These are phyloP conservation scores for Coelopa pilipes DNA, from an alignment of 2,888 invertebrate species.

Conservation along the genomic window DNA sequence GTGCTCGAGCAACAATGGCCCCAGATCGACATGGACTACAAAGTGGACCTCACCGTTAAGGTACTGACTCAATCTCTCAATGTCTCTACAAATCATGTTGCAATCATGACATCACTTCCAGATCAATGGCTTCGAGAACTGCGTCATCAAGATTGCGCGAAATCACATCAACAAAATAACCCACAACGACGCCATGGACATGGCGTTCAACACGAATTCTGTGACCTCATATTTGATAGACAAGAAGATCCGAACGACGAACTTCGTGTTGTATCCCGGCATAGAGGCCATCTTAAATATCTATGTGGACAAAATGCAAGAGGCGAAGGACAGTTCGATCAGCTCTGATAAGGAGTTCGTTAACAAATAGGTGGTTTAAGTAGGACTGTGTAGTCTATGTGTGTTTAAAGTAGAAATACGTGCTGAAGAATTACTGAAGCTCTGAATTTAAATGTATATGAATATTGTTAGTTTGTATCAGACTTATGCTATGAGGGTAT, in stretches of 20 bases:
- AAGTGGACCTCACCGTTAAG: constrained; percentile 74
- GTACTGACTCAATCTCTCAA: constrained; percentile 61
- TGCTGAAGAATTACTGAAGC: no score
- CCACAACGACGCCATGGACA: constrained; percentile 69
- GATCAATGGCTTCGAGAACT: constrained; percentile 70
- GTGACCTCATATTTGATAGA: constrained; percentile 62
- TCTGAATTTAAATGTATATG: no score
- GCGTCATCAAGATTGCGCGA: constrained; percentile 69
- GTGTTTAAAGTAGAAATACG: no score
- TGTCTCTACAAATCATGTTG: neutral
- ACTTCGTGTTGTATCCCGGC: constrained; percentile 65
- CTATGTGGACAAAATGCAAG: constrained; percentile 58
- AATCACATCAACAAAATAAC: constrained; percentile 69
- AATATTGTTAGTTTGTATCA: no score
- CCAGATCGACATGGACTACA: constrained; percentile 75
- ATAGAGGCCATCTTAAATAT: constrained; percentile 66
- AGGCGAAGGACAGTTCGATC: constrained; percentile 43
- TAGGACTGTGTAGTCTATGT: neutral
- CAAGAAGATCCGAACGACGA: constrained; percentile 62
- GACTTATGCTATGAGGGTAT: no score
- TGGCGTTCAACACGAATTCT: constrained; percentile 68
- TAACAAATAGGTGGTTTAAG: constrained; percentile 33
- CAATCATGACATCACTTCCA: constrained; percentile 49
- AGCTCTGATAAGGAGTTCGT: constrained; percentile 43
- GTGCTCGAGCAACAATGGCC: constrained; percentile 85